Conservation (phyloP, 2,113 vertebrate genomes). For the Fulica atra region DNA sequence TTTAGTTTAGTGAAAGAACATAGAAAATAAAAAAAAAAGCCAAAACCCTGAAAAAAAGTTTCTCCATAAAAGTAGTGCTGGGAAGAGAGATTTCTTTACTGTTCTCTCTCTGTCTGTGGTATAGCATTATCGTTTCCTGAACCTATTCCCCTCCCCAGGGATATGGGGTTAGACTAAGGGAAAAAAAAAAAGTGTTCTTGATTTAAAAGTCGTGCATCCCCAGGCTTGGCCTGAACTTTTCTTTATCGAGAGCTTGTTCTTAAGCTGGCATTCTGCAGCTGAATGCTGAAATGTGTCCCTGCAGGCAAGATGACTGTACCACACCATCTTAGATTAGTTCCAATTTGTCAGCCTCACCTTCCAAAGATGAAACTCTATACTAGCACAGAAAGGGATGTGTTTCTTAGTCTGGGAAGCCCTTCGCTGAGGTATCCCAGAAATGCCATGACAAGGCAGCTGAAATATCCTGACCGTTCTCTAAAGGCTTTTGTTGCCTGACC, state of each 20-base stretch:
- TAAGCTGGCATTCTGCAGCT: conserved; percentile 56
- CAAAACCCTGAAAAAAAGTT: neutral
- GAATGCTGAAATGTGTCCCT: conserved; percentile 67
- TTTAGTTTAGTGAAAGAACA: neutral
- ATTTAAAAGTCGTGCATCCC: conserved; percentile 67
- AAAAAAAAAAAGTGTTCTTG: neutral
- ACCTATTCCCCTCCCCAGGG: conserved; percentile 1
- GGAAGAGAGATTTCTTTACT: neutral
- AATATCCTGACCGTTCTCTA: neutral
- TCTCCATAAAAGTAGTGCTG: neutral
- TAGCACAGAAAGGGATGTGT: neutral
- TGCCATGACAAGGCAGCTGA: neutral
- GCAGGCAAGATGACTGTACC: conserved; percentile 60
- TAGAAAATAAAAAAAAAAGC: neutral
- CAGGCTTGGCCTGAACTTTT: conserved; percentile 72
- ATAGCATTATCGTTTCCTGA: conserved; percentile 28
- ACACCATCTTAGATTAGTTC: conserved; percentile 62
- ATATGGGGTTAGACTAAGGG: neutral
- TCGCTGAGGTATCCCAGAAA: conserved; percentile 1
- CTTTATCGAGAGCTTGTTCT: conserved; percentile 59
- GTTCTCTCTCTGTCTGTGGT: neutral
- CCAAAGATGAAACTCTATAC: conserved; percentile 10
- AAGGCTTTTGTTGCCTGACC: neutral
- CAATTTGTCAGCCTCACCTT: conserved; percentile 69
- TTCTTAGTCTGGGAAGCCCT: conserved; percentile 20